Conservation (phyloP, 1,140 invertebrate genomes). For the Listronotus bonariensis region DNA sequence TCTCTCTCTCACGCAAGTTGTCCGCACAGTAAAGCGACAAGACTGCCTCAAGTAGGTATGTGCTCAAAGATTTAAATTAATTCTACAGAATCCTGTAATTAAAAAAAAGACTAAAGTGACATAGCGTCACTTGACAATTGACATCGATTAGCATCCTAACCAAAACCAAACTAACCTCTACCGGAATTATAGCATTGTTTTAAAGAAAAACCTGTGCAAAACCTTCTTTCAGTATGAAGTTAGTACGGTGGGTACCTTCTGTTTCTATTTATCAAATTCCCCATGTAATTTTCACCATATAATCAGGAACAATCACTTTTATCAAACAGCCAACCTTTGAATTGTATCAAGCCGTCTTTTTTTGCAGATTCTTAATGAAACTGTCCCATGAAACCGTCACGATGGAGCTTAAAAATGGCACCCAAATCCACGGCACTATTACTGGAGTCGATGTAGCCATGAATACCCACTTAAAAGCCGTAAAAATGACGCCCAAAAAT, state of each 20-base stretch:
- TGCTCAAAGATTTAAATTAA: no score
- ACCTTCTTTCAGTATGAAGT: not conserved
- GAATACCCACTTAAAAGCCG: conserved; percentile 98
- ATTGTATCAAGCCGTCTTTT: conserved; percentile 35
- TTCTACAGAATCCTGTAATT: no score
- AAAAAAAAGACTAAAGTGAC: no score
- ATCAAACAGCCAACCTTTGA: not conserved
- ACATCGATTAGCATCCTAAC: no score
- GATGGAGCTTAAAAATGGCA: conserved; percentile 99
- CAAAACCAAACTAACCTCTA: no score
- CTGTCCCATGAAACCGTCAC: conserved; percentile 99
- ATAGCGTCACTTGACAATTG: no score
- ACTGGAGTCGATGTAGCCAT: conserved; percentile 98
- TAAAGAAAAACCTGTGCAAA: no score
- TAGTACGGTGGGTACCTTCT: not conserved
- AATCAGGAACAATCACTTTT: not conserved
- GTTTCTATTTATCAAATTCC: not conserved
- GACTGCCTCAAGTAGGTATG: no score
- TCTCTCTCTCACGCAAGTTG: no score
- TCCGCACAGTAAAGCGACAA: no score
- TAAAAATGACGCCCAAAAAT: conserved; percentile 97
- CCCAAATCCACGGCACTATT: conserved; percentile 95
- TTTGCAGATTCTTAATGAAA: conserved; percentile 96
- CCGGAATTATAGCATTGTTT: no score
- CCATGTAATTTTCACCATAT: no score